These are phyloP conservation scores for Simalia tracyae DNA, from an alignment of 2,797 vertebrate genomes.

Conservation along the genomic window DNA sequence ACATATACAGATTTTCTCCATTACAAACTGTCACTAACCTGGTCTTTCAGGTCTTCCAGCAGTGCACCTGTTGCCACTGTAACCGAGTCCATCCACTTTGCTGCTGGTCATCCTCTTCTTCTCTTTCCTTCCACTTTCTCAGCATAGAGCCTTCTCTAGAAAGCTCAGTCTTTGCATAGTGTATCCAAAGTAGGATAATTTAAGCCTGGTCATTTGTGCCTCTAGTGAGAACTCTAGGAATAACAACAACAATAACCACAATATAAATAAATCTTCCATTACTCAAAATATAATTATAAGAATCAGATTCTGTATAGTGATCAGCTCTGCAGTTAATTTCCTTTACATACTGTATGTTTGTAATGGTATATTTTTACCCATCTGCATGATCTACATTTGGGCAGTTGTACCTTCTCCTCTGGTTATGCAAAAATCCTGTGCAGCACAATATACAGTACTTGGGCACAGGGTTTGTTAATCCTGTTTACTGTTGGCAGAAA, in stretches of 20 bases:
- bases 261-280: background rate
- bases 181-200: background rate
- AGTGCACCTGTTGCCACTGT: background rate
- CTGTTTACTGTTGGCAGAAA: conserved; percentile 68
- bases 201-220: background rate
- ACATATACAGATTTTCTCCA: background rate
- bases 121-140: background rate
- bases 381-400: conserved; percentile 18
- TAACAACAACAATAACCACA: background rate
- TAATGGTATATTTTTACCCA: background rate
- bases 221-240: background rate
- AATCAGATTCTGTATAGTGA: background rate
- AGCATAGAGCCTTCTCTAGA: background rate
- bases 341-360: accelerated
- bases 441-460: conserved; percentile 18
- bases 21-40: background rate
- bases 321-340: background rate
- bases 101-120: background rate
- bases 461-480: conserved; percentile 67
- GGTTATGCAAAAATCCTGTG: conserved; percentile 18
- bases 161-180: background rate
- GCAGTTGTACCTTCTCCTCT: background rate
- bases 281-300: background rate
- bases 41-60: background rate
- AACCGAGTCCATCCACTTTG: background rate